phyloP scores from a whole-genome alignment of 64 coral and sea anemone genomes.

The Stylophora pistillata region DNA sequence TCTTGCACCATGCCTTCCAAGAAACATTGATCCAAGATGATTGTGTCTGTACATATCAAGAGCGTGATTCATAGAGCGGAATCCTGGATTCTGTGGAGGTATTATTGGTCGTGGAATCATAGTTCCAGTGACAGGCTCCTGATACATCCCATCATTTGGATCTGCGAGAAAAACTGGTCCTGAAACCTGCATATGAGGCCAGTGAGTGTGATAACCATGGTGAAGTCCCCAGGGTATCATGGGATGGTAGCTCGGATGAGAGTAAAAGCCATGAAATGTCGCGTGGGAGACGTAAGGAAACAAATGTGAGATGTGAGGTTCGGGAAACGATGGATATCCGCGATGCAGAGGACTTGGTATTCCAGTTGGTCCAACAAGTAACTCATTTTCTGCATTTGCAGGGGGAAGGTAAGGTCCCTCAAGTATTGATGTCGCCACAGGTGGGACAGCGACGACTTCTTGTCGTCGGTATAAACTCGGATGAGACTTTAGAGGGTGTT shows the following conservation, averaged over 20 bases:
- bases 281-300: background rate
- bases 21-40: conserved; percentile 48
- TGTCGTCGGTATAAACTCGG: background rate
- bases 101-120: conserved; percentile 69
- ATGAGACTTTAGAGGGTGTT: background rate
- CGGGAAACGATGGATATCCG: background rate
- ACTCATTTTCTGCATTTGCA: conserved; percentile 63
- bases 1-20: conserved; percentile 49
- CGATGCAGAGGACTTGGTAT: conserved; percentile 13
- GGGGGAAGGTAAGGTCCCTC: conserved; percentile 66
- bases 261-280: conserved; percentile 5
- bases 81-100: conserved; percentile 67
- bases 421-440: conserved; percentile 62
- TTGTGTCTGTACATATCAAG: conserved; percentile 29
- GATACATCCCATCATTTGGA: conserved; percentile 78
- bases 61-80: conserved; percentile 51
- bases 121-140: conserved; percentile 69
- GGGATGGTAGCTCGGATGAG: conserved; percentile 21
- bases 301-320: background rate
- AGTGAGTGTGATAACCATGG: conserved; percentile 55
- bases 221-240: conserved; percentile 50
- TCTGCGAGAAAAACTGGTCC: conserved; percentile 62
- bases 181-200: conserved; percentile 68
- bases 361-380: conserved; percentile 52
- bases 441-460: conserved; percentile 72